Evolutionary conservation across 2,113 vertebrate species (phyloP).

Genomic region (Hypanus sabinus): DNA sequence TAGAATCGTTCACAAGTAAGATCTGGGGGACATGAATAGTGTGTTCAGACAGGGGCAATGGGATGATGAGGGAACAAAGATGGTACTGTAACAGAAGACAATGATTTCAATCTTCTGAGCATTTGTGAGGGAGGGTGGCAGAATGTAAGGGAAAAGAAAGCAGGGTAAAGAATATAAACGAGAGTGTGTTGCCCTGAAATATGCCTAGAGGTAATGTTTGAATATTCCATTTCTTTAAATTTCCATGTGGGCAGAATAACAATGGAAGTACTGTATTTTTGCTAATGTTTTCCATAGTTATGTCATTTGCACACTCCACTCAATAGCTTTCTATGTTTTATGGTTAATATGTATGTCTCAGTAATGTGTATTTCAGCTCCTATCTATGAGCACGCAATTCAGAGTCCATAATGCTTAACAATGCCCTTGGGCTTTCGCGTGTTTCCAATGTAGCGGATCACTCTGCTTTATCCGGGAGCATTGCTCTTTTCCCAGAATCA

Average conservation of each 20-base stretch:
- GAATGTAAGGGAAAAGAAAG: neutral
- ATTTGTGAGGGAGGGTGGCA: neutral
- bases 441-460: neutral
- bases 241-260: conserved; percentile 25
- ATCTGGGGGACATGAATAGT: neutral
- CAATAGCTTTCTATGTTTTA: conserved; percentile 1
- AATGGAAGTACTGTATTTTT: neutral
- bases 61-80: neutral
- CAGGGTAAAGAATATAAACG: neutral
- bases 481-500: neutral
- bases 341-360: neutral
- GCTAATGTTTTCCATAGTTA: neutral
- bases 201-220: neutral
- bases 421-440: neutral
- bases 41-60: neutral
- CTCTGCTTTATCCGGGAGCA: neutral
- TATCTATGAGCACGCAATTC: neutral
- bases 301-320: neutral
- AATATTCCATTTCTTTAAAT: conserved; percentile 7
- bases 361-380: neutral
- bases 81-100: neutral
- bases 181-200: neutral
- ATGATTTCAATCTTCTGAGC: neutral
- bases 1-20: neutral
- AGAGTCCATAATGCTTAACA: neutral